Evolutionary conservation across 2,888 invertebrate species (phyloP).

Genomic region (Leptura quadrifasciata): DNA sequence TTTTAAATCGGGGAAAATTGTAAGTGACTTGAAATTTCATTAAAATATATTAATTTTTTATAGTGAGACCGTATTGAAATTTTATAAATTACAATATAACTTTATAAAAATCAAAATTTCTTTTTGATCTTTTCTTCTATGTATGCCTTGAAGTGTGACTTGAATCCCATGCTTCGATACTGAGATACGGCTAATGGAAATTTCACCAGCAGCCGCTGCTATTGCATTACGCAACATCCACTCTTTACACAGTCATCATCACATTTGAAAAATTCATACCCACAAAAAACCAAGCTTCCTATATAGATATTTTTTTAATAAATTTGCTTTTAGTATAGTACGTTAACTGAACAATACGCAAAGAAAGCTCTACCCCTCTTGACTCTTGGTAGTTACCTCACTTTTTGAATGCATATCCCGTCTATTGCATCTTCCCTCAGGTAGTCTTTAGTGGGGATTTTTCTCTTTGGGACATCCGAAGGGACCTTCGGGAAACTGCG

Average conservation of each 20-base stretch:
- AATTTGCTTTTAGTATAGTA: conserved; percentile 73
- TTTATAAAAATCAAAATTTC: too few species aligned
- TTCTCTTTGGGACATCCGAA: conserved; percentile 22
- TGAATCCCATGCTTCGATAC: too few species aligned
- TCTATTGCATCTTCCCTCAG: conserved; percentile 48
- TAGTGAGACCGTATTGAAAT: too few species aligned
- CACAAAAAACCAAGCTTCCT: conserved; percentile 75
- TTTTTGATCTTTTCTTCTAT: too few species aligned
- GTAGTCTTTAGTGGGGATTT: conserved; percentile 28
- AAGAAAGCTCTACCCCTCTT: conserved; percentile 63
- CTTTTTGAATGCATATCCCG: conserved; percentile 62
- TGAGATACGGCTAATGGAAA: too few species aligned
- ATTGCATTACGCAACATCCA: conserved; percentile 69
- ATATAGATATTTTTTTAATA: conserved; percentile 70
- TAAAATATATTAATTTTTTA: too few species aligned
- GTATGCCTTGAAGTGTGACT: too few species aligned
- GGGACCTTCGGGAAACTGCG: conserved; percentile 32
- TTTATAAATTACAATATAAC: too few species aligned
- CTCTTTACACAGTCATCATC: conserved; percentile 59
- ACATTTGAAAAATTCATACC: conserved; percentile 51
- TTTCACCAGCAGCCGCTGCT: too few species aligned
- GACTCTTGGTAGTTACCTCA: conserved; percentile 45
- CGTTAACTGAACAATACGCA: conserved; percentile 71
- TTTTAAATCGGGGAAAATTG: too few species aligned
- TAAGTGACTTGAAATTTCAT: too few species aligned